Evolutionary conservation across 2,797 vertebrate species (phyloP).

Genomic region (Otus scops): DNA sequence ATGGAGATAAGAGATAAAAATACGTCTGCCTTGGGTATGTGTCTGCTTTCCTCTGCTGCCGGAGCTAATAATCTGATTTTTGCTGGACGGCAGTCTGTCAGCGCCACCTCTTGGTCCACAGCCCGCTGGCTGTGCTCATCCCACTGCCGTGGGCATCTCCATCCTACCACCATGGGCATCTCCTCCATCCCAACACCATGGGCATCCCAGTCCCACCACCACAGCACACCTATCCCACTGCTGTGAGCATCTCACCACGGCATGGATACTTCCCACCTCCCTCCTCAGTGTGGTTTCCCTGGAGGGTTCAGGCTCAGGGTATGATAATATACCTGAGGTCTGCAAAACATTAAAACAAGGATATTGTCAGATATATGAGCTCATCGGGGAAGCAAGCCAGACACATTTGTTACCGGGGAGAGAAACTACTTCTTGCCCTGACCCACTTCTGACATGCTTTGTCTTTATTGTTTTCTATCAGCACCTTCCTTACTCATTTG

Average conservation of each 20-base stretch:
- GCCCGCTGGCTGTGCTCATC: neutral
- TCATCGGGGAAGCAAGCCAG: slow-evolving; percentile 73
- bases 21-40: neutral
- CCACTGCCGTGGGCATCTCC: accelerated
- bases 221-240: neutral
- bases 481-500: slow-evolving; percentile 47
- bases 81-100: neutral
- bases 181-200: neutral
- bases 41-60: neutral
- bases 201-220: accelerated
- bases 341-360: slow-evolving; percentile 73
- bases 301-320: slow-evolving; percentile 69
- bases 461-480: slow-evolving; percentile 66
- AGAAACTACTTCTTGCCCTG: slow-evolving; percentile 35
- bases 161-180: too few relatives aligned
- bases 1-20: slow-evolving; percentile 59
- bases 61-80: neutral
- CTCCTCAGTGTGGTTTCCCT: slow-evolving; percentile 57
- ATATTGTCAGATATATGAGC: slow-evolving; percentile 75
- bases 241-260: neutral
- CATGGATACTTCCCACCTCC: slow-evolving; percentile 16
- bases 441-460: slow-evolving; percentile 21
- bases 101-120: slow-evolving; percentile 63
- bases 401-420: slow-evolving; percentile 50
- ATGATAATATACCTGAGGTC: slow-evolving; percentile 71